Evolutionary conservation across 2,113 vertebrate genomes (phyloP).

Genomic region (Rostratula benghalensis): DNA sequence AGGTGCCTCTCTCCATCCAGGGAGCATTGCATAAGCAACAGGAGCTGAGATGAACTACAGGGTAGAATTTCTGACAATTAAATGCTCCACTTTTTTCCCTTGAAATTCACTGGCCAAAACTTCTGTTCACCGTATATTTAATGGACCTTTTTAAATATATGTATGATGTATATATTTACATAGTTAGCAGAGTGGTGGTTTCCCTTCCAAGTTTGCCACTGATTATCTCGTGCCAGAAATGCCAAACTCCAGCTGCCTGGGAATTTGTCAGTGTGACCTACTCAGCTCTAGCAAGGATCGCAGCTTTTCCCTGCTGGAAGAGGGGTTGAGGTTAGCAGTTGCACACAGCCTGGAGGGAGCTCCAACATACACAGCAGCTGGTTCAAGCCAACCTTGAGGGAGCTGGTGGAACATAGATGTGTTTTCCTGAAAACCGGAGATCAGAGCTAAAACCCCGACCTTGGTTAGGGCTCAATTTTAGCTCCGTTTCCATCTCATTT

Average conservation of each 20-base stretch:
- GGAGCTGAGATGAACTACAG: neutral
- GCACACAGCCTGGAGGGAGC: neutral
- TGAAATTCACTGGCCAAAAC: neutral
- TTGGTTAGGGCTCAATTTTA: constrained; percentile 17
- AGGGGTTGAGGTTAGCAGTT: neutral
- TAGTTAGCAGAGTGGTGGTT: neutral
- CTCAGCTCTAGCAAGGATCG: neutral
- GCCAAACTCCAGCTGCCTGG: neutral
- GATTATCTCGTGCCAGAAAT: neutral
- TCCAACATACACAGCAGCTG: constrained; percentile 13
- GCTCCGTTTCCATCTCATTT: constrained; percentile 33
- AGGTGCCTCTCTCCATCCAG: neutral
- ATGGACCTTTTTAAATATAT: neutral
- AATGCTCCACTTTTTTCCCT: neutral
- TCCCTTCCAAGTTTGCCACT: constrained; percentile 27
- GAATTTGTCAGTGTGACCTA: neutral
- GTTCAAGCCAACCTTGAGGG: neutral
- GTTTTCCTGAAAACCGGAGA: neutral
- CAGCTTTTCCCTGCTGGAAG: neutral
- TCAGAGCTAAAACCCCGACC: neutral
- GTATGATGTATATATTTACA: neutral
- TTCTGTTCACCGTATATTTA: neutral
- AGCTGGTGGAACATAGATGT: neutral
- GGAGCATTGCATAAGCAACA: neutral
- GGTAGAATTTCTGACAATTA: neutral